Evolutionary conservation across 35 echinoderm and acorn worm species (phyloP), one percentile per base, ranked within the genome.

Genomic region (Lytechinus pictus): DNA sequence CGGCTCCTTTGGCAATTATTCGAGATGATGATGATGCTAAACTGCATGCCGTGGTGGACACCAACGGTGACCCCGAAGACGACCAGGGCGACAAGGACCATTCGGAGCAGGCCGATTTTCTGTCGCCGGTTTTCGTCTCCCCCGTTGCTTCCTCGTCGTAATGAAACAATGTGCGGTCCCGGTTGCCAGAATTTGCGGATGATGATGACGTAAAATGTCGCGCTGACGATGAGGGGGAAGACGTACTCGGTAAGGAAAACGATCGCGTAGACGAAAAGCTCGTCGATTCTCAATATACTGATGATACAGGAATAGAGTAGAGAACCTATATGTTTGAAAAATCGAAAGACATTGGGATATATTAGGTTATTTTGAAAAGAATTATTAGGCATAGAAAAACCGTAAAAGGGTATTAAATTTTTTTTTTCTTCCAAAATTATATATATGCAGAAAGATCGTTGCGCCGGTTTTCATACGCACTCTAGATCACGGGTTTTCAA

Each of bases 201-300:
- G 88, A 90, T 90, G 88, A 90, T 54, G 29, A 54, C 52, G 52
- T 90, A 44, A 52, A 28, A 90, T 19, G 29, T 54, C 1, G 28
- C 24, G 88, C 28, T 90, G 88, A 90, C 0, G 52, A 90, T 10
- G 88, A 90, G 88, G 24, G 88, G 88, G 28, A 52, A 10, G 29
- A 90, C 29, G 88, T 90, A 90, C 88, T 90, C 88, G 88, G 88
- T 90, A 29, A 90, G 13, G 10, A 90, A 44, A 10, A 90, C 12
- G 6, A 90, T 54, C 7, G 24, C 7, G 52, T 52, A 90, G 16
- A 90, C 10, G 27, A 33, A 1, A 14, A 90, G 19, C n/a, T 79
- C 66, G 21, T 79, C 66, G 66, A 79, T n/a, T 79, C 4, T 24
- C 66, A 44, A 44, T 44, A 44, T 44, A 2, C 33, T 44, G 66